Conservation (phyloP, 2,113 vertebrate species). For the Etia nguti region DNA sequence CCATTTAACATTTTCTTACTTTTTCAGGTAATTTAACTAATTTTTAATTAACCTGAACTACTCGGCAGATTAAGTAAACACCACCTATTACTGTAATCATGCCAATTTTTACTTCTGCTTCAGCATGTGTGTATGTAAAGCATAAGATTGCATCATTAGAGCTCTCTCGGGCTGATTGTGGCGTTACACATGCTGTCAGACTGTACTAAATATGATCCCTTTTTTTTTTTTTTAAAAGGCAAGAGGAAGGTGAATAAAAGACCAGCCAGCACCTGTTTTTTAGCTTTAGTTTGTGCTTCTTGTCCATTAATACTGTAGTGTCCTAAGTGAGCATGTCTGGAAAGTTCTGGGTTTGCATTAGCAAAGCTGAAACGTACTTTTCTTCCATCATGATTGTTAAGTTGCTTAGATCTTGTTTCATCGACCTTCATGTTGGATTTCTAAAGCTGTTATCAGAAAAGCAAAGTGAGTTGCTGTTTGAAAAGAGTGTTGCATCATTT, state of each 20-base stretch:
- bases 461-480: no score
- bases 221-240: background rate
- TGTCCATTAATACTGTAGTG: background rate
- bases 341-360: background rate
- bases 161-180: background rate
- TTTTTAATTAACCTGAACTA: background rate
- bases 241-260: background rate
- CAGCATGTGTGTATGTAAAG: background rate
- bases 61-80: background rate
- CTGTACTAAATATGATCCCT: background rate
- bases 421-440: background rate
- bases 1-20: background rate
- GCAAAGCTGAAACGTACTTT: background rate
- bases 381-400: background rate
- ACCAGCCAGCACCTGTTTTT: background rate
- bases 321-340: background rate
- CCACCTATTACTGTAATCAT: background rate
- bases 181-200: background rate
- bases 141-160: background rate
- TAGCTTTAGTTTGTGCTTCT: background rate
- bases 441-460: no score
- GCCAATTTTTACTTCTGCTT: background rate
- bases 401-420: background rate
- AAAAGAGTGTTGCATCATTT: no score
- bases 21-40: background rate